A percentile compares a stretch with the other conserved stretches of the same genome.
Evolutionary conservation across 2,888 invertebrate genomes (phyloP).

Genomic region (Diabrotica balteata): DNA sequence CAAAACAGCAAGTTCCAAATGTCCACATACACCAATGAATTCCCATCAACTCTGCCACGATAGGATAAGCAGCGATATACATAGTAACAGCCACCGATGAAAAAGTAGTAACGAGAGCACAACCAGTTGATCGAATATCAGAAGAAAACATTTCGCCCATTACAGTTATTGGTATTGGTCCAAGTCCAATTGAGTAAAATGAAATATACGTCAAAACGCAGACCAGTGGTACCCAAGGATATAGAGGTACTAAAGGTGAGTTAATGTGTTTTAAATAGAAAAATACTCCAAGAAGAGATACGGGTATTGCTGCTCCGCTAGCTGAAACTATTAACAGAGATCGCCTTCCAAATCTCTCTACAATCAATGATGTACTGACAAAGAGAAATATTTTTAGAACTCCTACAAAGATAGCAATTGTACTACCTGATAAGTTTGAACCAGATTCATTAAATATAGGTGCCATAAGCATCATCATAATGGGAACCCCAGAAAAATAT

Average conservation of each 20-base stretch:
- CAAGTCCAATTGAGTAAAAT: conserved; percentile 18
- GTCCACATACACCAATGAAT: too few species aligned
- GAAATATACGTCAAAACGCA: conserved; percentile 4
- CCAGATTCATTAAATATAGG: conserved; percentile 23
- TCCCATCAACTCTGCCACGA: background rate
- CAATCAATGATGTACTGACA: background rate
- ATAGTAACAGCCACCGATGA: background rate
- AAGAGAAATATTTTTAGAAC: background rate
- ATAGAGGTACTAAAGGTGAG: background rate
- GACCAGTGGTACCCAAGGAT: conserved; percentile 7
- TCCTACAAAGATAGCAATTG: conserved; percentile 19
- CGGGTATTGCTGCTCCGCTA: background rate
- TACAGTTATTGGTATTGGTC: conserved; percentile 16
- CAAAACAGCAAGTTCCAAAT: too few species aligned
- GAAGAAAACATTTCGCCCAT: conserved; percentile 17
- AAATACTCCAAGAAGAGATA: background rate
- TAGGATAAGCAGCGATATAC: conserved; percentile 9
- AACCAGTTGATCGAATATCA: conserved; percentile 17
- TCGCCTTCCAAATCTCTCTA: conserved; percentile 13
- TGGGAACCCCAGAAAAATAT: conserved; percentile 14
- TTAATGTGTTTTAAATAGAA: conserved; percentile 4
- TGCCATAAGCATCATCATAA: conserved; percentile 23
- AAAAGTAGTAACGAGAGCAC: conserved; percentile 14
- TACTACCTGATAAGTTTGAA: conserved; percentile 20
- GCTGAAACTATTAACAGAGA: conserved; percentile 7